These are phyloP conservation scores for Gobiocypris rarus DNA, from an alignment of 2,113 vertebrate species.

Conservation along the genomic window DNA sequence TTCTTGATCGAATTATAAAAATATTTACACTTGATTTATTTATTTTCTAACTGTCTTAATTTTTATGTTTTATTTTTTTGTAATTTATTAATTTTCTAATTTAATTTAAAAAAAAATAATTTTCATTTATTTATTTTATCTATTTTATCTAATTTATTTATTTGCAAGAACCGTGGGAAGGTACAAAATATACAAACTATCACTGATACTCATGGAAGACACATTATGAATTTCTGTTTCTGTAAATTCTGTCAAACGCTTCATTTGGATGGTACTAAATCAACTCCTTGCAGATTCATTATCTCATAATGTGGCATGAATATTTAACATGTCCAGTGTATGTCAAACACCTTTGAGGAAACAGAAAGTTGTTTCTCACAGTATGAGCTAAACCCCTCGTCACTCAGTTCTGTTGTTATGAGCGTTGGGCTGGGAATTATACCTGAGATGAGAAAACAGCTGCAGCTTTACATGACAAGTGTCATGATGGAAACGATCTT, in stretches of 20 bases:
- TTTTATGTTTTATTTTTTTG: not conserved
- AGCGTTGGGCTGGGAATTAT: too few species aligned
- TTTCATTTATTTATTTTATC: not conserved
- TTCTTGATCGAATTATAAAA: too few species aligned
- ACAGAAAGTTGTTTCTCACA: too few species aligned
- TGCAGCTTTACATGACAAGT: conserved; percentile 7
- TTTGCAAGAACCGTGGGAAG: too few species aligned
- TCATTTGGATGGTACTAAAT: too few species aligned
- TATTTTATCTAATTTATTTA: not conserved
- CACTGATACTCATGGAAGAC: not conserved
- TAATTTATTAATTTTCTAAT: too few species aligned
- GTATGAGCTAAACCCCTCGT: not conserved
- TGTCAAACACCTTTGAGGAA: too few species aligned
- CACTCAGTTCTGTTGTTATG: not conserved
- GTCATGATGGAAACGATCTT: not conserved
- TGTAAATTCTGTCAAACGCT: not conserved
- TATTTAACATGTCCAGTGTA: too few species aligned
- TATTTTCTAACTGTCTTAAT: not conserved
- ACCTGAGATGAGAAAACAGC: not conserved
- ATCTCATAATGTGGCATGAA: too few species aligned
- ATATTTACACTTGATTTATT: not conserved
- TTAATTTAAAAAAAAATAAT: too few species aligned
- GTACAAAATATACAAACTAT: too few species aligned
- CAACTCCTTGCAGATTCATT: too few species aligned
- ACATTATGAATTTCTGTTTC: not conserved